Evolutionary conservation across 2,888 invertebrate genomes (phyloP).

Genomic region (Lepidochitona cinerea): DNA sequence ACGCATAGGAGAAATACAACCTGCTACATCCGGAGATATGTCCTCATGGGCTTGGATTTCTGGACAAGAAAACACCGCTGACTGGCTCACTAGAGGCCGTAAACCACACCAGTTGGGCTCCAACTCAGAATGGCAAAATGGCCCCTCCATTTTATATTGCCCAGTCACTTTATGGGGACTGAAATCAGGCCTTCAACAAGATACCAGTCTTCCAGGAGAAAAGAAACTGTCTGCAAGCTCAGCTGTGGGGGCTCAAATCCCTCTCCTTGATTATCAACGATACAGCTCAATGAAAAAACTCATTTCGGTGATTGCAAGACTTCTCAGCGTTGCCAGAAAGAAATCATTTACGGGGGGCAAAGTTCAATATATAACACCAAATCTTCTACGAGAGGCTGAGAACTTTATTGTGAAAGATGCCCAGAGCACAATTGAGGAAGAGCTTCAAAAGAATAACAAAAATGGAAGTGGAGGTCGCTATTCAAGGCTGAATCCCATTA

Average conservation of each 20-base stretch:
- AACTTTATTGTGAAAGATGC: neutral
- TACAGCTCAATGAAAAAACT: neutral
- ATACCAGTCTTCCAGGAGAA: slow-evolving; percentile 1
- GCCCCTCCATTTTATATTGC: neutral
- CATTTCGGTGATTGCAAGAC: neutral
- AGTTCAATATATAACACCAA: neutral
- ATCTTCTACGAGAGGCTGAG: slow-evolving; percentile 1
- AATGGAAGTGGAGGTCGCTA: neutral
- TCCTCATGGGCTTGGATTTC: slow-evolving; percentile 9
- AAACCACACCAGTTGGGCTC: neutral
- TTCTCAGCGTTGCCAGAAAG: neutral
- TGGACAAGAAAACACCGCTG: slow-evolving; percentile 2
- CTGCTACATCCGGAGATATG: slow-evolving; percentile 5
- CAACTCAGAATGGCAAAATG: slow-evolving; percentile 3
- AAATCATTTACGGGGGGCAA: neutral
- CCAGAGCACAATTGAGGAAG: slow-evolving; percentile 1
- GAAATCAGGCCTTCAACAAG: neutral
- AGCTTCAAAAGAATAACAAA: neutral
- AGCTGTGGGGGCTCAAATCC: neutral
- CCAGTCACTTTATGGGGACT: neutral
- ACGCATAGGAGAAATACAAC: slow-evolving; percentile 13
- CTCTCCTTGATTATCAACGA: neutral
- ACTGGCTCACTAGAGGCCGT: slow-evolving; percentile 11
- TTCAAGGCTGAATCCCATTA: neutral
- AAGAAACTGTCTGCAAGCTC: neutral